Evolutionary conservation across 2,113 vertebrate genomes (phyloP), one percentile per base, ranked within the genome.

Genomic region (Anolis carolinensis): DNA sequence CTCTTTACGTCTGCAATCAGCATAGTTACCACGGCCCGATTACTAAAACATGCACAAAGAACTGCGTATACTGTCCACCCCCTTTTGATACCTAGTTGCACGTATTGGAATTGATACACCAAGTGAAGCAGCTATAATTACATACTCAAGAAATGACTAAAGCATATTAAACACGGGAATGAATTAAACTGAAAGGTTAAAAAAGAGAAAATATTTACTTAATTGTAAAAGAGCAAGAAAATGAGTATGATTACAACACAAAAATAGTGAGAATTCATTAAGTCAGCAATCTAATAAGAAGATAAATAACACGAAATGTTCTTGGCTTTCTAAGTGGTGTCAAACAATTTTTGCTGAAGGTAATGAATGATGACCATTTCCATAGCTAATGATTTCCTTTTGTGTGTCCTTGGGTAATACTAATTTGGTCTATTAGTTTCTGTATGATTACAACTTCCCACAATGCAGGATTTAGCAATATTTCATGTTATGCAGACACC

Each of bases 371-470:
- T 68, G 62, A 68, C 59, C 73, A 68, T 77, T 65, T 77, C 76
- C 73, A 68, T 50, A 84, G 59, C 62, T 84, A 84, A 77, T 77
- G 23, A 34, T 83, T 73, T 59, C 34, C n/a, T 30, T 20, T 48
- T 67, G 65, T 75, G 27, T 48, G 10, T 59, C 70, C 70, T n/a
- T 48, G 34, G 52, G 7, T 44, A 36, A 63, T 75, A 48, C 36
- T 84, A 76, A 84, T 67, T 84, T 84, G 62, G 59, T 67, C 82
- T 65, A 67, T 67, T 84, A 83, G 71, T 36, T 75, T 63, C 63
- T 25, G 16, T 34, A 65, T 65, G 23, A 84, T 84, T 84, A 84
- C 16, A 75, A 48, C 16, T 48, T 75, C 55, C 34, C 59, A 76
- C 55, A 65, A 76, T 65, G 27, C 39, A 75, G 36, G 39, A 50